Evolutionary conservation across 2,888 invertebrate genomes (phyloP), one percentile per base, ranked within the genome.

Genomic region (Branchipolynoe longqiensis): DNA sequence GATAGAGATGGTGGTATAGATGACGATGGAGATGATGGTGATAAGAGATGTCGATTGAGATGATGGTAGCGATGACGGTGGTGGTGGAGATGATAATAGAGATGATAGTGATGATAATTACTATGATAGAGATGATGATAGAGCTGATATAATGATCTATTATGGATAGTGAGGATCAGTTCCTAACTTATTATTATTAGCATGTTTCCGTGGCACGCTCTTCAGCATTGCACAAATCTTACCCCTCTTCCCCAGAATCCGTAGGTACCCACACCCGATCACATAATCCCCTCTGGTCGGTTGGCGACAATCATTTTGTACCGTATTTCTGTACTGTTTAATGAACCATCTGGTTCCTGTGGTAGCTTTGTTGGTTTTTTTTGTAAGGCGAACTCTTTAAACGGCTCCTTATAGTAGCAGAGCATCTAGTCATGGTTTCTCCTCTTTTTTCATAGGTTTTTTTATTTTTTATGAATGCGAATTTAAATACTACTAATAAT

Each of bases 321-420:
- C 78, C 48, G 78, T 78, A 48, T 78, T 78, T 78, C 78, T 78
- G 78, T 78, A 78, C 78, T 78, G 48, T 28, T 48, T 78, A 78
- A 48, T 12, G 48, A 8, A 78, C n/a, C 78, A 41, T 48, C 78
- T 28, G 25, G 41, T 78, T 48, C 78, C 78, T 78, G 48, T 78
- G 78, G 78, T 78, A 78, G 78, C 78, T 78, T 78, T n/a, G n/a
- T n/a, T n/a, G n/a, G n/a, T n/a, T n/a, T n/a, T n/a, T 78, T 78
- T 78, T 78, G 48, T 78, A 78, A 78, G 54, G 4, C 78, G 28
- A 48, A 78, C 78, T 8, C n/a, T n/a, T n/a, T n/a, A n/a, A 33
- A 73, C 18, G 12, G 78, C 78, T 78, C 48, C 28, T n/a, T n/a
- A 28, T 54, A 31, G 41, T 18, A 25, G 41, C 12, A 31, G 78